Evolutionary conservation across 2,113 vertebrate genomes (phyloP).

Genomic region (Seriola quinqueradiata): DNA sequence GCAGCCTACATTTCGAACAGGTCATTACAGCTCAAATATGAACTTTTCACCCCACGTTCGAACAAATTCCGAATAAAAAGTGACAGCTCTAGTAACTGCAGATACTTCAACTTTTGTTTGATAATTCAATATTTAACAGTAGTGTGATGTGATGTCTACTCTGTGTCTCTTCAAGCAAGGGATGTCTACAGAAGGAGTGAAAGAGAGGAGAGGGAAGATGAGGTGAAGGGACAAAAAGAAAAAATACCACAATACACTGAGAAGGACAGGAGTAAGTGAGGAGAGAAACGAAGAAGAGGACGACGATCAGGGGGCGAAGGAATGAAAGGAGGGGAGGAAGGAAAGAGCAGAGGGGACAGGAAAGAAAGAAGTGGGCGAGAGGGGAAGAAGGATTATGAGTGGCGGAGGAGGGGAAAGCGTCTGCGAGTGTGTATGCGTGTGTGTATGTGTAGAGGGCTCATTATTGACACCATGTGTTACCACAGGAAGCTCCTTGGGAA

Average conservation of each 20-base stretch:
- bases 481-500: conserved; percentile 78
- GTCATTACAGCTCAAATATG: no score
- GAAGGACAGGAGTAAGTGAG: not conserved
- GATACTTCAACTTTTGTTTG: not conserved
- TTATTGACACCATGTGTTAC: conserved; percentile 83
- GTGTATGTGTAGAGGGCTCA: conserved; percentile 42
- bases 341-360: conserved; percentile 17
- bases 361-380: conserved; percentile 41
- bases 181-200: not conserved
- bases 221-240: not conserved
- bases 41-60: no score
- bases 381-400: conserved; percentile 51
- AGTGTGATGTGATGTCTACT: not conserved
- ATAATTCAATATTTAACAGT: not conserved
- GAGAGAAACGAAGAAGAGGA: not conserved
- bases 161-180: not conserved
- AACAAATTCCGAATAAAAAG: no score
- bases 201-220: not conserved
- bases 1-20: no score
- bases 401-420: conserved; percentile 55
- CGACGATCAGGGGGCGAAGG: conserved; percentile 25
- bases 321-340: conserved; percentile 37
- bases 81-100: no score
- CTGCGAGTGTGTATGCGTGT: conserved; percentile 20
- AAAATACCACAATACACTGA: not conserved